Evolutionary conservation across 2,888 invertebrate genomes (phyloP).

Genomic region (Meganola albula): DNA sequence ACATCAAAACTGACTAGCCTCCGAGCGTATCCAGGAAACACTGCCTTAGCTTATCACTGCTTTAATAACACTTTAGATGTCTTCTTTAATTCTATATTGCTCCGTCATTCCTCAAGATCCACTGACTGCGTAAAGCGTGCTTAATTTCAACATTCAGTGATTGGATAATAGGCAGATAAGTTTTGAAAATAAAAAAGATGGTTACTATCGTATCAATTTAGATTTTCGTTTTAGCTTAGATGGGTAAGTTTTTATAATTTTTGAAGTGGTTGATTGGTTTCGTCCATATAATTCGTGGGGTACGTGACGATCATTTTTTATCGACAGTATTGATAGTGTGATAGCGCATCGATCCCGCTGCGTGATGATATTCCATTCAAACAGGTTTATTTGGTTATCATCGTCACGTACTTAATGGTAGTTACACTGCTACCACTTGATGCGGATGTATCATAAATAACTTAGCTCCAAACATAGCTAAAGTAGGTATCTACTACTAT

Average conservation of each 20-base stretch:
- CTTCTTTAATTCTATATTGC: constrained; percentile 28
- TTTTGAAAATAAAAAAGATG: constrained; percentile 51
- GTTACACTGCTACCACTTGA: constrained; percentile 20
- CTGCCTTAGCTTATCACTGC: constrained; percentile 1
- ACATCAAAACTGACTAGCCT: constrained; percentile 41
- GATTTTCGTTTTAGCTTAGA: constrained; percentile 52
- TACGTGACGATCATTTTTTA: constrained; percentile 66
- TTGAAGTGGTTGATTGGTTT: constrained; percentile 51
- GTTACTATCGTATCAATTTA: constrained; percentile 42
- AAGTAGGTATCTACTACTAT: too few species aligned
- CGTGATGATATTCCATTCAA: constrained; percentile 59
- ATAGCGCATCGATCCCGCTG: constrained; percentile 40
- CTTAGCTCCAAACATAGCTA: too few species aligned
- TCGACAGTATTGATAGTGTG: constrained; percentile 27
- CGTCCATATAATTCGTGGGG: constrained; percentile 65
- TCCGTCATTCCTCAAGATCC: constrained; percentile 43
- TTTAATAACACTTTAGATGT: constrained; percentile 14
- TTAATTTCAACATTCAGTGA: constrained; percentile 56
- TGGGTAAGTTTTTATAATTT: constrained; percentile 61
- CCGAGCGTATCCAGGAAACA: constrained; percentile 10
- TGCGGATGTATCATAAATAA: background rate
- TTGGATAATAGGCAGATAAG: constrained; percentile 47
- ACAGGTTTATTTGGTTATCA: constrained; percentile 52
- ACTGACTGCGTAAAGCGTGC: constrained; percentile 48
- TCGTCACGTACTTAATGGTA: constrained; percentile 47